These are phyloP conservation scores for Amblyopsis hoosieri DNA, from an alignment of 2,797 vertebrate genomes.

Conservation along the genomic window DNA sequence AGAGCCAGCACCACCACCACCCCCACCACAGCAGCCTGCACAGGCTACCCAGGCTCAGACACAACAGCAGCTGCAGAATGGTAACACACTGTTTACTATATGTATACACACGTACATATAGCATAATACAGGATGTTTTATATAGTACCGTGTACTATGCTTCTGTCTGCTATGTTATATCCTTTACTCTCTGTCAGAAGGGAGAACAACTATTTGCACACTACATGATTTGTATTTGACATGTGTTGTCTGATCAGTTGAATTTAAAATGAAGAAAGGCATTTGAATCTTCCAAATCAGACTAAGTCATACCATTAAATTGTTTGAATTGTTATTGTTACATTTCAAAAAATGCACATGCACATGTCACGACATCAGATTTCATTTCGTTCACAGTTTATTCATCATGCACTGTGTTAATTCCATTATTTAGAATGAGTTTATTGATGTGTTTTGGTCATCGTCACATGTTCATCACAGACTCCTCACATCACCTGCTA, in stretches of 20 bases:
- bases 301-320: background rate
- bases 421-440: slow-evolving; percentile 11
- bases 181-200: too few species aligned
- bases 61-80: slow-evolving; percentile 91
- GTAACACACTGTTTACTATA: slow-evolving; percentile 67
- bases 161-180: too few species aligned
- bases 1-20: slow-evolving; percentile 70
- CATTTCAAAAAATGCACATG: too few species aligned
- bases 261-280: too few species aligned
- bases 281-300: too few species aligned
- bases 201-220: too few species aligned
- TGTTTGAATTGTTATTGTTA: background rate
- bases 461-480: slow-evolving; percentile 67
- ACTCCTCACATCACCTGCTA: slow-evolving; percentile 61
- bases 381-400: background rate
- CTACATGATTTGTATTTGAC: too few species aligned
- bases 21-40: slow-evolving; percentile 70
- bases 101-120: too few species aligned
- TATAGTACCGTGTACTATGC: background rate
- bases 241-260: too few species aligned
- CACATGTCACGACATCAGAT: background rate
- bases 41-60: slow-evolving; percentile 81
- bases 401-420: background rate
- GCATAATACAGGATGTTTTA: background rate
- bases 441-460: slow-evolving; percentile 47